Evolutionary conservation across 2,888 invertebrate genomes (phyloP).

Genomic region (Tanypteryx hageni): DNA sequence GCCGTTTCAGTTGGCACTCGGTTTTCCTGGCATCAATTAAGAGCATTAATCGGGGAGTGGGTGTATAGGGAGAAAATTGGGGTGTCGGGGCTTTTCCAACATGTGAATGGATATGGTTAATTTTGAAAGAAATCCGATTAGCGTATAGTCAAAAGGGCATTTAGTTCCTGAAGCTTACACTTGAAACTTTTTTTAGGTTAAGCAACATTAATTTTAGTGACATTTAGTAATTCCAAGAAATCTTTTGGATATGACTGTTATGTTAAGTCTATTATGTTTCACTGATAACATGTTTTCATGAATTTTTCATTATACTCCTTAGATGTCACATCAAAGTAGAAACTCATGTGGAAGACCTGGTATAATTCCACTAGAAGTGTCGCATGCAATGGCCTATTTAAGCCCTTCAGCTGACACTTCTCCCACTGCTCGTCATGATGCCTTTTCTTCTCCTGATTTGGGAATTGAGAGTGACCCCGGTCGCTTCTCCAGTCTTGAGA

Average conservation of each 20-base stretch:
- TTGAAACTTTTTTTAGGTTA: too few relatives aligned
- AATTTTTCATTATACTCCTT: not conserved
- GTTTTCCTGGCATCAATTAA: too few relatives aligned
- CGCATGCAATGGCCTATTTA: conserved; percentile 5
- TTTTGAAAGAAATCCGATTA: too few relatives aligned
- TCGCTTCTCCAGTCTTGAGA: conserved; percentile 81
- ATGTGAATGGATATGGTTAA: too few relatives aligned
- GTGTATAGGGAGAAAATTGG: too few relatives aligned
- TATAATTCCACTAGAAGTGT: conserved; percentile 42
- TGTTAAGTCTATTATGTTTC: not conserved
- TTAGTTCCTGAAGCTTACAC: too few relatives aligned
- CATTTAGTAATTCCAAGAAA: too few relatives aligned
- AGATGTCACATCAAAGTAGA: not conserved
- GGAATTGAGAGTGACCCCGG: conserved; percentile 92
- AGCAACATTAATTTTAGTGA: too few relatives aligned
- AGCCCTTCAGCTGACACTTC: conserved; percentile 39
- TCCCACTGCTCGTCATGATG: conserved; percentile 45
- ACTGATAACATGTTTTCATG: not conserved
- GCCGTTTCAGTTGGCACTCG: too few relatives aligned
- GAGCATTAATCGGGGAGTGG: too few relatives aligned
- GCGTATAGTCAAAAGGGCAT: too few relatives aligned
- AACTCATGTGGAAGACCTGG: conserved; percentile 22
- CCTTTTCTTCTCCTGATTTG: conserved; percentile 85
- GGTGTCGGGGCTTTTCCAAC: too few relatives aligned
- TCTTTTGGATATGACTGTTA: not conserved